These are phyloP conservation scores for rat (Rattus norvegicus) DNA, from an alignment of 2,113 vertebrate genomes.

Conservation along the genomic window DNA sequence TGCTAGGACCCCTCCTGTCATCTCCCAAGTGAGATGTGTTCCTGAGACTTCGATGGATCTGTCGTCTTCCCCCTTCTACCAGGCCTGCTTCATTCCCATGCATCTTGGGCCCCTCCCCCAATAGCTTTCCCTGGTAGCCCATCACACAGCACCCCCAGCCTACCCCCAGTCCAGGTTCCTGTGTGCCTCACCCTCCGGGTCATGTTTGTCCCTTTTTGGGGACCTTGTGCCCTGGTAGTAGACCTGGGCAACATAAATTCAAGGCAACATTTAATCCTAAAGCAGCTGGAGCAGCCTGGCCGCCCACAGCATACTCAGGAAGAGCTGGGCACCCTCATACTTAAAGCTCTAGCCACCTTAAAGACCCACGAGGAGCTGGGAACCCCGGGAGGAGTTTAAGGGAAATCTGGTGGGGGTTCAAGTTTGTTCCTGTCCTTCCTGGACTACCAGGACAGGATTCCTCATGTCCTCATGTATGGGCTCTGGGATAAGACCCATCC, in stretches of 20 bases:
- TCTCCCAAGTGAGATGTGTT: background rate
- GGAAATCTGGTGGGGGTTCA: background rate
- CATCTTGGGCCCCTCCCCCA: background rate
- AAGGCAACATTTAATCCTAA: background rate
- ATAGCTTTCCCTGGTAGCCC: background rate
- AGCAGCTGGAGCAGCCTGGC: background rate
- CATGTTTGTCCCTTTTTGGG: background rate
- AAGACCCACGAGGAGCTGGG: accelerated
- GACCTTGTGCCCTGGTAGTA: background rate
- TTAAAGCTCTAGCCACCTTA: background rate
- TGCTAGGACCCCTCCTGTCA: background rate
- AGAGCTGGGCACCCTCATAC: background rate
- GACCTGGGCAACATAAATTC: background rate
- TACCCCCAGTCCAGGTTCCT: background rate
- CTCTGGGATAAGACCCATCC: background rate
- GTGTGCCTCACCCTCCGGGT: background rate
- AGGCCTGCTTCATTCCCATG: background rate
- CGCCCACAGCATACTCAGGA: background rate
- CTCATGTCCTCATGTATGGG: no score
- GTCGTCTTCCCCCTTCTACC: no score
- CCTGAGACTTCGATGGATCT: background rate
- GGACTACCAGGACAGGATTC: no score
- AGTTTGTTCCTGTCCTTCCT: background rate
- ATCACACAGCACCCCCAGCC: background rate
- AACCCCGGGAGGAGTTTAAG: background rate